These are phyloP conservation scores for Polymixis flavicincta DNA, from an alignment of 2,888 invertebrate species.

Conservation along the genomic window DNA sequence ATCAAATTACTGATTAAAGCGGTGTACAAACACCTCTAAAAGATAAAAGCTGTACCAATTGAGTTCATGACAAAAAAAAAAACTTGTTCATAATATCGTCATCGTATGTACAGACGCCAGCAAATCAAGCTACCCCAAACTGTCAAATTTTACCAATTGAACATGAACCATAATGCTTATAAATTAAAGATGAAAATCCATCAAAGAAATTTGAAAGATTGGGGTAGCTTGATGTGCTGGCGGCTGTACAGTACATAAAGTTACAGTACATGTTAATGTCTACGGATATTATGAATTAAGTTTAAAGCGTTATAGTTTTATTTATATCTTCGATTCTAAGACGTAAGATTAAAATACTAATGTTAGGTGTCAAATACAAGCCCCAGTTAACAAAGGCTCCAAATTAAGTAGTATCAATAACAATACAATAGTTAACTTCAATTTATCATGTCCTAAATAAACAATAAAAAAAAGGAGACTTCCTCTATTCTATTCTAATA, in stretches of 20 bases:
- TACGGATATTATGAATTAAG: conserved; percentile 9
- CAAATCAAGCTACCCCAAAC: too few relatives aligned
- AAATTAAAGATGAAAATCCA: too few relatives aligned
- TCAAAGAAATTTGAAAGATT: too few relatives aligned
- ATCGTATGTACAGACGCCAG: conserved; percentile 37
- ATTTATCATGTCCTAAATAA: conserved; percentile 23
- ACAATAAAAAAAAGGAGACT: conserved; percentile 3
- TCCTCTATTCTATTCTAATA: conserved; percentile 26
- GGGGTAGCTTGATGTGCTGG: too few relatives aligned
- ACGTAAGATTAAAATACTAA: conserved; percentile 19
- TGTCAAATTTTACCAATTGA: too few relatives aligned
- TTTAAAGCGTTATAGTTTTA: conserved; percentile 20
- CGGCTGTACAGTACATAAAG: too few relatives aligned
- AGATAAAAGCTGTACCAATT: conserved; percentile 50
- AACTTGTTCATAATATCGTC: conserved; percentile 22
- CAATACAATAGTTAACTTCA: conserved; percentile 35
- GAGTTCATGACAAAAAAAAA: conserved; percentile 25
- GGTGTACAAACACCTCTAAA: conserved; percentile 52
- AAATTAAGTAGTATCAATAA: conserved; percentile 25
- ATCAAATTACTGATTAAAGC: conserved; percentile 52
- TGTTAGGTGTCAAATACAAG: conserved; percentile 1
- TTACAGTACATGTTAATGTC: conserved; percentile 33
- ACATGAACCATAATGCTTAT: too few relatives aligned
- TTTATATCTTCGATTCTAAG: conserved; percentile 52
- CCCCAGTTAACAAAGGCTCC: background rate